Evolutionary conservation across 2,888 invertebrate species (phyloP).

Genomic region (Villa cingulata): DNA sequence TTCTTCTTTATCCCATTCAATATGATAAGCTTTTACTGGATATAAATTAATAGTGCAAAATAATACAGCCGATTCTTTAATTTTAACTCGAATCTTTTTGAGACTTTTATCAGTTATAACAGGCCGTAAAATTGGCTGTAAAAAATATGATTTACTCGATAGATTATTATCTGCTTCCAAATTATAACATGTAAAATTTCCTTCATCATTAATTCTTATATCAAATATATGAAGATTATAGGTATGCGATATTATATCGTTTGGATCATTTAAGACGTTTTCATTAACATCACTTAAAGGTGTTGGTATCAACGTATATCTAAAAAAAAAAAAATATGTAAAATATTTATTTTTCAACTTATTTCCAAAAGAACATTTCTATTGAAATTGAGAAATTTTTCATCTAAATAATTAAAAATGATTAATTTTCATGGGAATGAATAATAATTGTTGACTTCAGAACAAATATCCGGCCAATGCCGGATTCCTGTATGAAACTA

Average conservation of each 20-base stretch:
- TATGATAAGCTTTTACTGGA: conserved; percentile 37
- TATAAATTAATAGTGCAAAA: conserved; percentile 46
- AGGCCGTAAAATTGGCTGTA: conserved; percentile 37
- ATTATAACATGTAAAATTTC: conserved; percentile 44
- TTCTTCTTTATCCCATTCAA: conserved; percentile 45
- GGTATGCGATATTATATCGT: conserved; percentile 1
- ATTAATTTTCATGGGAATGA: not conserved
- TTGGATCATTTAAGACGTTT: conserved; percentile 7
- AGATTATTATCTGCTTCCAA: conserved; percentile 27
- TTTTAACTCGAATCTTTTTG: conserved; percentile 39
- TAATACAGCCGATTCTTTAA: conserved; percentile 39
- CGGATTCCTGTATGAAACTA: too few species aligned
- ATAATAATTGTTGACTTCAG: too few species aligned
- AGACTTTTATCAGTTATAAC: conserved; percentile 34
- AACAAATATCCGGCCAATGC: too few species aligned
- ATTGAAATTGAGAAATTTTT: too few species aligned
- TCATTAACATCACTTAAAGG: conserved; percentile 6
- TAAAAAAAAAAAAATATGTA: conserved; percentile 12
- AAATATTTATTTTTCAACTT: too few species aligned
- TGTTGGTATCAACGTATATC: conserved; percentile 11
- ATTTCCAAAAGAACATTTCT: too few species aligned
- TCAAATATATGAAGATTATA: conserved; percentile 18
- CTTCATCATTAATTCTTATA: conserved; percentile 43
- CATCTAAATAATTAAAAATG: too few species aligned
- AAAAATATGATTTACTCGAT: conserved; percentile 30